phyloP scores from a whole-genome alignment of 2,888 invertebrate genomes.

The Hypsopygia costalis region DNA sequence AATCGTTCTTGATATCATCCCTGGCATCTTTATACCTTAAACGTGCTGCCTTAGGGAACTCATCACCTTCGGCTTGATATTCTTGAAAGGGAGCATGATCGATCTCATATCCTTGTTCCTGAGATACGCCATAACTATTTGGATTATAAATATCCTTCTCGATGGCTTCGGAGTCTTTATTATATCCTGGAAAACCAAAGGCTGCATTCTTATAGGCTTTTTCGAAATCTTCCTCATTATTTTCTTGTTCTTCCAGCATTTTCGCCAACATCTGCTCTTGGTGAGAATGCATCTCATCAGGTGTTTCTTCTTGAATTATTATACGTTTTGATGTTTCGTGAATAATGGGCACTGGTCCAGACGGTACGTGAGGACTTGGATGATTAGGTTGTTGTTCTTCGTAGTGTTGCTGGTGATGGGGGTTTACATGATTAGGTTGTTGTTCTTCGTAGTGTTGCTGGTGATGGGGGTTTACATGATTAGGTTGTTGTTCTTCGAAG shows the following conservation, averaged over 20 bases:
- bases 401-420: too few relatives aligned
- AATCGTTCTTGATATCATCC: slow-evolving; percentile 59
- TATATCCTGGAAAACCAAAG: slow-evolving; percentile 62
- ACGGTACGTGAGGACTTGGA: slow-evolving; percentile 22
- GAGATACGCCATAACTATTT: slow-evolving; percentile 46
- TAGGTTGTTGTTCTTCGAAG: slow-evolving; percentile 17
- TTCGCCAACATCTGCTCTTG: slow-evolving; percentile 49
- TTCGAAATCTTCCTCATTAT: slow-evolving; percentile 70
- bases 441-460: slow-evolving; percentile 17
- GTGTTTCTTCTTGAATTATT: slow-evolving; percentile 55
- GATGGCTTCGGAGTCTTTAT: slow-evolving; percentile 35
- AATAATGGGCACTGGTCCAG: slow-evolving; percentile 26
- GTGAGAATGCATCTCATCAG: slow-evolving; percentile 47
- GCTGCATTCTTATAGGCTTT: slow-evolving; percentile 67
- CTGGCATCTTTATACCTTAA: slow-evolving; percentile 54
- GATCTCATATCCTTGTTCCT: slow-evolving; percentile 41
- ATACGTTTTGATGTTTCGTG: slow-evolving; percentile 59
- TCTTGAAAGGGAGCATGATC: slow-evolving; percentile 55
- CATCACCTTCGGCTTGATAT: slow-evolving; percentile 56
- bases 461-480: slow-evolving; percentile 23
- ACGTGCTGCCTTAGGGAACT: slow-evolving; percentile 52
- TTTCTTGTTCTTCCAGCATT: slow-evolving; percentile 52
- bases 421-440: slow-evolving; percentile 20
- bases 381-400: slow-evolving; percentile 22
- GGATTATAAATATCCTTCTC: slow-evolving; percentile 64